Base-by-base conservation (phyloP, 2,888 invertebrate genomes). In the Cerastis rubricosa region DNA sequence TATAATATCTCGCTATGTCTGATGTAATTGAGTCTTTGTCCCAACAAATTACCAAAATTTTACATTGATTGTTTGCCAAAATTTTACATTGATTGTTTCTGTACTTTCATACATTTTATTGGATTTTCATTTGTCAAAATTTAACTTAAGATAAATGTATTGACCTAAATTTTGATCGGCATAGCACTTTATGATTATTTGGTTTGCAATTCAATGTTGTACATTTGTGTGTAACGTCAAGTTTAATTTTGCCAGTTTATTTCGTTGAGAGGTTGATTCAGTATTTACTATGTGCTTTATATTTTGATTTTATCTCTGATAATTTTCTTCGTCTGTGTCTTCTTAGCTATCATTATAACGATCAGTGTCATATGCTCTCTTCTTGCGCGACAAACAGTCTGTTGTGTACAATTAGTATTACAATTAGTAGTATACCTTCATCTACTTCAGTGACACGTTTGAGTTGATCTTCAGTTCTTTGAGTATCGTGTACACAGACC, bases 191-290 rank as follows among this genome's bases (percentile, higher is more conserved):
- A n/a, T n/a, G 92, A 95, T 92, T 94, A 93, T 95, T 95, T 94
- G 92, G 93, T 95, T 96, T 95, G 96, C 95, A 94, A 94, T 93
- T 96, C 94, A 95, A 90, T 96, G 96, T 96, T 95, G 96, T 96
- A 94, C 90, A 95, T 94, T 92, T 94, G 93, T 96, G 94, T 96
- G 95, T 96, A 93, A 93, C 91, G 92, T 94, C 90, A 90, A 90
- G 89, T 93, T 94, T 95, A 85, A 93, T 95, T 95, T 94, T 90
- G 95, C 93, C 93, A 93, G 91, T 94, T 91, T 91, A 90, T 93
- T 93, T 90, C 81, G 92, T 94, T 93, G 90, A 90, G 88, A 92
- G 90, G 90, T 95, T 93, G 90, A 91, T 91, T 88, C 90, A 92
- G 93, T 94, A 94, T 92, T 92, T 92, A 91, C 91, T 94, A 92